A percentile compares a stretch with the other conserved stretches of the same genome.
Conservation (phyloP, 2,888 invertebrate species). For the Brachypalpus laphriformis region DNA sequence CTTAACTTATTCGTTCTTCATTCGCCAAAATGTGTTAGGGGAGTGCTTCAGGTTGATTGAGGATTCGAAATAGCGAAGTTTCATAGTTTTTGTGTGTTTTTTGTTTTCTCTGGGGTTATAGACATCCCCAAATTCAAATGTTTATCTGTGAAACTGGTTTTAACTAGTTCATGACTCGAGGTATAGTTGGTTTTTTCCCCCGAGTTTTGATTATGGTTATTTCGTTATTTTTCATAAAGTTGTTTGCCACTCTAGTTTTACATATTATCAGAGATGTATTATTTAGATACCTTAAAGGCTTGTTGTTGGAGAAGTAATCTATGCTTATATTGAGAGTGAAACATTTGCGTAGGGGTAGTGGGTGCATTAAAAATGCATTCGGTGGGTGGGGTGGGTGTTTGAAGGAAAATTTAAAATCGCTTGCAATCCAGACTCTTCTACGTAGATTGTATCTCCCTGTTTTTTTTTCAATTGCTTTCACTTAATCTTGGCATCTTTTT, state of each 20-base stretch:
- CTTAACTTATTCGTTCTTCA: constrained; percentile 21
- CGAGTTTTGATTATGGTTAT: constrained; percentile 52
- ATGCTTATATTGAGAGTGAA: too few relatives aligned
- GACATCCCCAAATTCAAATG: constrained; percentile 46
- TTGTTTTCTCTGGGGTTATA: constrained; percentile 37
- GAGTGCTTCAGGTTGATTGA: constrained; percentile 60
- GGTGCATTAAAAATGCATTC: too few relatives aligned
- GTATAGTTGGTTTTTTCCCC: constrained; percentile 16
- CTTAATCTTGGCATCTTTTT: too few relatives aligned
- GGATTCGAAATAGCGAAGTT: constrained; percentile 58
- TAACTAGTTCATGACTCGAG: constrained; percentile 15
- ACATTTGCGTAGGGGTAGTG: too few relatives aligned
- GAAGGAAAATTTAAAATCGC: too few relatives aligned
- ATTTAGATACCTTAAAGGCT: too few relatives aligned
- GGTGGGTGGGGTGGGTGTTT: too few relatives aligned
- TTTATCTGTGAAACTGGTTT: constrained; percentile 7
- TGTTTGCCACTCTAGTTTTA: constrained; percentile 8
- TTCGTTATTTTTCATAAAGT: background rate
- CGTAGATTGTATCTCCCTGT: too few relatives aligned
- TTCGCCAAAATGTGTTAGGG: constrained; percentile 14
- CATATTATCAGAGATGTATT: constrained; percentile 49
- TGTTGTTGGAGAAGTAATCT: too few relatives aligned
- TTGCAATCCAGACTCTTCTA: too few relatives aligned
- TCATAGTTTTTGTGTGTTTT: constrained; percentile 18
- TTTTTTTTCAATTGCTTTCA: too few relatives aligned